Percentiles rank a stretch among this genome's conserved stretches.
phyloP scores from a whole-genome alignment of 1,140 invertebrate genomes.

The Drosophila persimilis region DNA sequence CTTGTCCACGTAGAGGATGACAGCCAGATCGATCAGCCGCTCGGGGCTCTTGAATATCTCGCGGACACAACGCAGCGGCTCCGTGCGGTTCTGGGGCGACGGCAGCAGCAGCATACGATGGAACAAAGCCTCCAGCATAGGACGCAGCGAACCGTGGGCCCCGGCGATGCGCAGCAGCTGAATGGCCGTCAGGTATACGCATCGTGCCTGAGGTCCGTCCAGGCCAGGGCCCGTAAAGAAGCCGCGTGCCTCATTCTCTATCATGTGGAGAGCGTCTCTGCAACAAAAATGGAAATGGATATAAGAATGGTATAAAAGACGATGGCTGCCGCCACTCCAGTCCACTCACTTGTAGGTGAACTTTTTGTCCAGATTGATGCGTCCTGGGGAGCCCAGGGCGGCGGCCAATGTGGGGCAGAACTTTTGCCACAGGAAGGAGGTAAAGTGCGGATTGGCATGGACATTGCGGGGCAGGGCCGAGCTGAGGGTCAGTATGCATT shows the following conservation, averaged over 20 bases:
- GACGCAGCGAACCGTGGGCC: slow-evolving; percentile 90
- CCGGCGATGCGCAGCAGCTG: slow-evolving; percentile 94
- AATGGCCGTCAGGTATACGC: slow-evolving; percentile 85
- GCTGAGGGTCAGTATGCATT: slow-evolving; percentile 93
- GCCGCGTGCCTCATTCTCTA: slow-evolving; percentile 81
- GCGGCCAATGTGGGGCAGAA: slow-evolving; percentile 94
- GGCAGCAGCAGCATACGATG: slow-evolving; percentile 95
- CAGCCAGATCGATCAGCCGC: slow-evolving; percentile 88
- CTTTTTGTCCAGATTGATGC: slow-evolving; percentile 83
- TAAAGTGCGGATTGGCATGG: slow-evolving; percentile 91
- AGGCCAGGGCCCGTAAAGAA: slow-evolving; percentile 81
- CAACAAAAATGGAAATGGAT: not conserved
- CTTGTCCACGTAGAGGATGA: slow-evolving; percentile 89
- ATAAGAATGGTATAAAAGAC: no score
- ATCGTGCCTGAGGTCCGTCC: slow-evolving; percentile 80
- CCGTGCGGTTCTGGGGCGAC: slow-evolving; percentile 91
- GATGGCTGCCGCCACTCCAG: not conserved
- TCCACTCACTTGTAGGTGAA: slow-evolving; percentile 81
- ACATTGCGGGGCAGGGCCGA: slow-evolving; percentile 91
- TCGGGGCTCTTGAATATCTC: slow-evolving; percentile 89
- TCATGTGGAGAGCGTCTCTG: slow-evolving; percentile 82
- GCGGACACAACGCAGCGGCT: slow-evolving; percentile 91
- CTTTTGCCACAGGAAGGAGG: slow-evolving; percentile 94
- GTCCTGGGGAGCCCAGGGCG: slow-evolving; percentile 90
- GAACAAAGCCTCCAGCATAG: slow-evolving; percentile 95